A percentile compares a stretch with the other conserved stretches of the same genome.
These are phyloP conservation scores for Balaenoptera acutorostrata DNA, from an alignment of 2,113 vertebrate genomes.

Conservation along the genomic window DNA sequence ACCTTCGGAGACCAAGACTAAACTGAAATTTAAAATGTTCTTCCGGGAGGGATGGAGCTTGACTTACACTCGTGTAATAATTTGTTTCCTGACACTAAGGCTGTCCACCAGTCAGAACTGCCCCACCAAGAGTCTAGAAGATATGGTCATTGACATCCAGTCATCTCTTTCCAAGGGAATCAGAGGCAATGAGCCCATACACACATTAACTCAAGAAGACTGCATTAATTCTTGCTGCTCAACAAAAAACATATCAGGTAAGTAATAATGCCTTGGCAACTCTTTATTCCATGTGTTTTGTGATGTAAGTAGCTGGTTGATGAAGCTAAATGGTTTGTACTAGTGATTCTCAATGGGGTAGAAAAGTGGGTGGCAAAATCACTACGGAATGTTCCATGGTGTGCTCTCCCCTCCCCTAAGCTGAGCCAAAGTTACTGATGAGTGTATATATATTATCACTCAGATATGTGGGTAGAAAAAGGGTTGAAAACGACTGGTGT, in stretches of 20 bases:
- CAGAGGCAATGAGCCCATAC: constrained; percentile 69
- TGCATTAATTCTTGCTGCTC: constrained; percentile 78
- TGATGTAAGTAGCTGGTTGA: not conserved
- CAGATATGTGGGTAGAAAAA: not conserved
- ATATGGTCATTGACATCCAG: constrained; percentile 74
- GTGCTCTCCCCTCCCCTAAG: not conserved
- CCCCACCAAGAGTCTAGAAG: constrained; percentile 50
- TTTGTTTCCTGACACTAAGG: not conserved
- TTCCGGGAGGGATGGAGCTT: not conserved
- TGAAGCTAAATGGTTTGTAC: not conserved
- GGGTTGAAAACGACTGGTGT: not conserved
- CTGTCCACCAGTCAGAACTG: constrained; percentile 57
- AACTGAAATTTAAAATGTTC: constrained; percentile 55
- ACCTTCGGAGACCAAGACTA: not conserved
- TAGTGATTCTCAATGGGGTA: not conserved
- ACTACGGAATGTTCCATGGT: not conserved
- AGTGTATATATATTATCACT: not conserved
- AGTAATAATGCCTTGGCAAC: not conserved
- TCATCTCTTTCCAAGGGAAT: constrained; percentile 74
- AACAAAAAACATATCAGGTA: constrained; percentile 72
- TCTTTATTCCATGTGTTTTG: not conserved
- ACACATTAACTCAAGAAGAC: not conserved
- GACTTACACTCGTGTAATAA: not conserved
- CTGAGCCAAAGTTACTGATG: not conserved
- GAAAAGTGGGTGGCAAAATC: not conserved